phyloP scores from a whole-genome alignment of 2,797 vertebrate genomes.

The Lepus oiostolus region DNA sequence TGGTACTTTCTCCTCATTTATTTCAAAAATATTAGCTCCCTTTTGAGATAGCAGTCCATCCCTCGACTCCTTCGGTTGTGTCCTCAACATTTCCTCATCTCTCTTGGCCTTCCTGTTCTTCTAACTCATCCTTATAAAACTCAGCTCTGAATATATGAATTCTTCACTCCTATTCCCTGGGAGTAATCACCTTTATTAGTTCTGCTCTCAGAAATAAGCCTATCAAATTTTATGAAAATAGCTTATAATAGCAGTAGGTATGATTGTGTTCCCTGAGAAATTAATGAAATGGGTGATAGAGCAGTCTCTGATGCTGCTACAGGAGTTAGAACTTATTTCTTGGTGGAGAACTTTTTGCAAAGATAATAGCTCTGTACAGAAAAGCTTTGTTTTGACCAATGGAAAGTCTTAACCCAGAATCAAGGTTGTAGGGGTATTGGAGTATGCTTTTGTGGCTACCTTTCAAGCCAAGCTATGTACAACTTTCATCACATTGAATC shows the following conservation, averaged over 20 bases:
- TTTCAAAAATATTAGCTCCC: not conserved
- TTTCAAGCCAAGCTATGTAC: not conserved
- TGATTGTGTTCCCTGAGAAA: conserved; percentile 60
- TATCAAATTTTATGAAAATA: conserved; percentile 58
- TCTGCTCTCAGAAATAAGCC: conserved; percentile 59
- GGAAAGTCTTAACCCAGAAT: conserved; percentile 31
- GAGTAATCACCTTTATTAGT: not conserved
- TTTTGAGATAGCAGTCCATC: not conserved
- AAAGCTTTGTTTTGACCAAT: conserved; percentile 46
- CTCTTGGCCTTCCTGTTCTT: not conserved
- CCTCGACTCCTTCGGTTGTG: not conserved
- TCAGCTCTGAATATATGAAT: not conserved
- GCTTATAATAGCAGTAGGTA: conserved; percentile 17
- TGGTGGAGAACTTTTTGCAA: not conserved
- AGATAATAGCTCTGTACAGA: not conserved
- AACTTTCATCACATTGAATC: not conserved
- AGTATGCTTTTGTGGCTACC: not conserved
- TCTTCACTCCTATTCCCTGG: not conserved
- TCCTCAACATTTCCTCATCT: not conserved
- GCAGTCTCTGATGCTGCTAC: conserved; percentile 14
- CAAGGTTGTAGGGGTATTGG: not conserved
- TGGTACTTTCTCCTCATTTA: not conserved
- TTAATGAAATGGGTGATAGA: conserved; percentile 41
- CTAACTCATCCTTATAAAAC: not conserved
- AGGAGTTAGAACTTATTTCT: conserved; percentile 3